Conservation (phyloP, 2,888 invertebrate species). For the Sphinx pinastri region DNA sequence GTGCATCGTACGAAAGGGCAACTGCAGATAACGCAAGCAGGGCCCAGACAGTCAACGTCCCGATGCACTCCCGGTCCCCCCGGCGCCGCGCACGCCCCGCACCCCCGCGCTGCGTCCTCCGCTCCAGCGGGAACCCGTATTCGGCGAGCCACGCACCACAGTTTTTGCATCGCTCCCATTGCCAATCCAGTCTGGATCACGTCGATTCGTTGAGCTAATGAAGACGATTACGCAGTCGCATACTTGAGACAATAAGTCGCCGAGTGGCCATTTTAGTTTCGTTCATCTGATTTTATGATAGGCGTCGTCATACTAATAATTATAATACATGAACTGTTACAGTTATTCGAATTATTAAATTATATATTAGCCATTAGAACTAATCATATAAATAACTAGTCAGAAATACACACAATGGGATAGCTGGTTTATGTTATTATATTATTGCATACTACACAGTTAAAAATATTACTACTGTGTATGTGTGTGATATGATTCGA, state of each 20-base stretch:
- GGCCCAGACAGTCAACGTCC: slow-evolving; percentile 83
- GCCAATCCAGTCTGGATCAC: slow-evolving; percentile 49
- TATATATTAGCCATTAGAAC: neutral
- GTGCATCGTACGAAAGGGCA: slow-evolving; percentile 83
- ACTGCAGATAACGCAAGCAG: slow-evolving; percentile 81
- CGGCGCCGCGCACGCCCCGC: slow-evolving; percentile 43
- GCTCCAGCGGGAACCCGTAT: slow-evolving; percentile 73
- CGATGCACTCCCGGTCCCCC: slow-evolving; percentile 70
- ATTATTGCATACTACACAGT: too few species aligned
- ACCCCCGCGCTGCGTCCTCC: slow-evolving; percentile 43
- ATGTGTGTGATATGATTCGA: neutral
- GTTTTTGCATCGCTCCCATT: slow-evolving; percentile 65
- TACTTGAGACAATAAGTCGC: slow-evolving; percentile 65
- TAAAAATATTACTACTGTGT: too few species aligned
- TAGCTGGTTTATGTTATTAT: too few species aligned
- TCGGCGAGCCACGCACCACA: slow-evolving; percentile 62
- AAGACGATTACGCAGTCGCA: slow-evolving; percentile 71
- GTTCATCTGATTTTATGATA: slow-evolving; percentile 27
- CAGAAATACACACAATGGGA: too few species aligned
- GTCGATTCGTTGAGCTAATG: slow-evolving; percentile 71
- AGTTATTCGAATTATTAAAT: neutral
- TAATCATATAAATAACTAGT: neutral
- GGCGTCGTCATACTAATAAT: neutral
- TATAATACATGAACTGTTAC: too few species aligned
- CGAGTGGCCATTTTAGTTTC: slow-evolving; percentile 26